These are phyloP conservation scores for Stictonetta naevosa DNA, from an alignment of 2,113 vertebrate species.

Conservation along the genomic window DNA sequence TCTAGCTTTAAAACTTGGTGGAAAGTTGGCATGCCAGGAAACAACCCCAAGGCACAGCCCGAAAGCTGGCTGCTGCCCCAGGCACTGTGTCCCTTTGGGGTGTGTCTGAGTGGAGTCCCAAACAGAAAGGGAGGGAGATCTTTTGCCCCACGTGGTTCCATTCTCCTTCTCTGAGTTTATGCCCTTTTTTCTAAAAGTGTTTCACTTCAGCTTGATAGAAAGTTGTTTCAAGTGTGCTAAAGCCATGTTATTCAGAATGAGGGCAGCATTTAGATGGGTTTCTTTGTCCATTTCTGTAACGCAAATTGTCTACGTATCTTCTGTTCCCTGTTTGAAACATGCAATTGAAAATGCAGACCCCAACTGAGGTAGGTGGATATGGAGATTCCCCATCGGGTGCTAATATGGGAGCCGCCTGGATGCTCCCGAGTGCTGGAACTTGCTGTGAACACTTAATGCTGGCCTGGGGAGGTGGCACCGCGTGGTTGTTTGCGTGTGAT, in stretches of 20 bases:
- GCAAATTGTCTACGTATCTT: not conserved
- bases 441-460: too few relatives aligned
- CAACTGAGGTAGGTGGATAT: too few relatives aligned
- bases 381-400: not conserved
- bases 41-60: accelerated
- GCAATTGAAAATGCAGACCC: not conserved
- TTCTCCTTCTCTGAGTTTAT: not conserved
- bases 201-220: not conserved
- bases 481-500: too few relatives aligned
- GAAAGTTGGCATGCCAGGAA: not conserved
- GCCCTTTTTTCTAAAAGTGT: not conserved
- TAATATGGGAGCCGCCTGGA: not conserved
- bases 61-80: not conserved
- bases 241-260: not conserved
- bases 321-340: not conserved
- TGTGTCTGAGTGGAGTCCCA: not conserved
- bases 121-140: too few relatives aligned
- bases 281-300: accelerated
- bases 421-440: not conserved
- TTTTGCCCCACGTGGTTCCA: not conserved
- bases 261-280: not conserved
- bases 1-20: not conserved
- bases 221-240: accelerated
- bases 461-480: not conserved
- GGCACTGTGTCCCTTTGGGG: not conserved